phyloP scores from a whole-genome alignment of 1,140 invertebrate genomes.

The Zaprionus ornatus region DNA sequence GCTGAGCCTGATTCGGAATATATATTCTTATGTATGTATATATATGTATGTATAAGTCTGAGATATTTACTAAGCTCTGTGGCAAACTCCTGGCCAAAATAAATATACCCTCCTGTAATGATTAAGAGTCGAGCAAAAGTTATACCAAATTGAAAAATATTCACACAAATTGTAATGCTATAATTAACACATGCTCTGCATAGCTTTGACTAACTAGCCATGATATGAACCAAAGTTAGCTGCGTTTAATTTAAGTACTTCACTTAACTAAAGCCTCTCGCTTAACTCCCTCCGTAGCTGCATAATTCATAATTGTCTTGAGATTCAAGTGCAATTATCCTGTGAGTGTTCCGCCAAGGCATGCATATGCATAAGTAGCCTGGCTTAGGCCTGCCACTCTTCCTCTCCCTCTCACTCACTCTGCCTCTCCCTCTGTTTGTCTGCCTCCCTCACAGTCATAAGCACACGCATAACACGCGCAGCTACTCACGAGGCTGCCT shows the following conservation, averaged over 20 bases:
- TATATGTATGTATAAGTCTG: no score
- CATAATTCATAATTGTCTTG: slow-evolving; percentile 40
- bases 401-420: neutral
- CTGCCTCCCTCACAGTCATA: slow-evolving; percentile 1
- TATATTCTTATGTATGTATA: no score
- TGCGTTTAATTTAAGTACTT: neutral
- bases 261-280: neutral
- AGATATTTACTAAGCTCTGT: no score
- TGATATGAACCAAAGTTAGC: neutral
- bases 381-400: slow-evolving; percentile 22
- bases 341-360: slow-evolving; percentile 9
- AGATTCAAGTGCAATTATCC: slow-evolving; percentile 53
- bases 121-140: neutral
- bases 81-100: no score
- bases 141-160: neutral
- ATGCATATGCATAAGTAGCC: slow-evolving; percentile 70
- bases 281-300: neutral
- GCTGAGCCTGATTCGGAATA: no score
- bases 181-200: neutral
- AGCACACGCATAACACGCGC: slow-evolving; percentile 53
- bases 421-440: slow-evolving; percentile 5
- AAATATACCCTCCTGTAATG: no score
- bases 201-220: neutral
- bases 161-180: neutral
- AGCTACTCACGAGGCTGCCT: slow-evolving; percentile 63